Evolutionary conservation across 2,113 vertebrate species (phyloP), one percentile per base, ranked within the genome.

Genomic region (Labeo catla): DNA sequence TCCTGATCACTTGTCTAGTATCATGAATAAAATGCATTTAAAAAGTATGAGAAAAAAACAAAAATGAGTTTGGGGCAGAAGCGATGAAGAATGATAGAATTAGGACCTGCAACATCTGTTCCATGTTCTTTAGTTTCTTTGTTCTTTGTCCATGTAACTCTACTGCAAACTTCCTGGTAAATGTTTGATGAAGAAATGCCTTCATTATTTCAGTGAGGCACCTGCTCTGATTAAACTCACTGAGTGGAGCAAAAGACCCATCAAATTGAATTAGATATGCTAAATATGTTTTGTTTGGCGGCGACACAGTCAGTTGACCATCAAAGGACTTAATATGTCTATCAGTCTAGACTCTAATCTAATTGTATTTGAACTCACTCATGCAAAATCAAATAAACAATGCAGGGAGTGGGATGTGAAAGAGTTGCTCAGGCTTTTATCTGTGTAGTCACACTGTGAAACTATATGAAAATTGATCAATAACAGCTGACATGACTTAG

Each of bases 401-500:
- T 76, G 16, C 57, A 43, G 13, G 19, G 39, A 85, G 76, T 86
- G 86, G 76, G 77, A 85, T 68, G 39, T 73, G 23, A 85, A 83
- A 88, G 79, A 76, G 34, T 21, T 66, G n/a, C 57, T 80, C 78
- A 81, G 83, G 87, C 87, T 84, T 88, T 81, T 76, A 45, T 86
- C 77, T 45, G 76, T 66, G 15, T 61, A n/a, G 70, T 50, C 28
- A 61, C 57, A 54, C 57, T 21, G 28, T 83, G 81, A 72, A 28
- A 68, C 36, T 88, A 72, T 81, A 72, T 49, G 49, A 83, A 83
- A 23, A 34, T 16, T 83, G 28, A 83, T 73, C 81, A 73, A 73
- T 66, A 49, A 52, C 45, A 82, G 16, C 63, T 50, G 81, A 54
- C 65, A 70, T 43, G 28, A 72, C 36, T 72, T 83, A 83, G 16